Evolutionary conservation across 2,888 invertebrate genomes (phyloP), one percentile per base, ranked within the genome.

Genomic region (Acrobasis repandana): DNA sequence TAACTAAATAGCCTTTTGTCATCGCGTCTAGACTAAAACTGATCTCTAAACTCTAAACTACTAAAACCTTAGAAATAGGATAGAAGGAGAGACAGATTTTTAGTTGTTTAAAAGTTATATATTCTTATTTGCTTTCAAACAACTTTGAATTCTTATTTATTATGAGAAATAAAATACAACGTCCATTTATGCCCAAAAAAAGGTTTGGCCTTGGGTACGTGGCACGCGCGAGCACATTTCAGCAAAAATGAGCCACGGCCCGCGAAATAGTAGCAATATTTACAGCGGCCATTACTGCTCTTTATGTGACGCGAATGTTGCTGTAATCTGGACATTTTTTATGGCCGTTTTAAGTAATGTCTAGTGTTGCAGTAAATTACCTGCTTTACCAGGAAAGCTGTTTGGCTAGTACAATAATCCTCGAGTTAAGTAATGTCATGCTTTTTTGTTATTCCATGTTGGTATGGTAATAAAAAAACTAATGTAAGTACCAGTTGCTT

Each of bases 261-360:
- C 67, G 62, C 67, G 68, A 68, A 79, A 77, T 73, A 68, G 72
- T 72, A 72, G 75, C 75, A 75, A 82, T 80, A 82, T 81, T 80
- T 79, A 77, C 77, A 72, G 63, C 67, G 64, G 65, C 77, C 72
- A 80, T 80, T 77, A 77, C 76, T 66, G 70, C 69, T 71, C 72
- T 79, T 82, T 82, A 81, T 78, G 81, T 79, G 77, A 77, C 78
- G 73, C 72, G 77, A 78, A 79, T 76, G 78, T 72, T 75, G 72
- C 77, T 73, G 77, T 84, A 82, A 82, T 83, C 83, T 82, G 77
- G 67, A 73, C 73, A 71, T 64, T 83, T 83, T 85, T 85, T 84
- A 83, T 76, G 82, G 77, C 73, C 77, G 69, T 76, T 82, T 83
- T 80, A 82, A 83, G 75, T 82, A 78, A 80, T 76, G 78, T 77